A percentile compares a stretch with the other conserved stretches of the same genome.
These are phyloP conservation scores for Lasius fuliginosus DNA, from an alignment of 2,888 invertebrate species.

Conservation along the genomic window DNA sequence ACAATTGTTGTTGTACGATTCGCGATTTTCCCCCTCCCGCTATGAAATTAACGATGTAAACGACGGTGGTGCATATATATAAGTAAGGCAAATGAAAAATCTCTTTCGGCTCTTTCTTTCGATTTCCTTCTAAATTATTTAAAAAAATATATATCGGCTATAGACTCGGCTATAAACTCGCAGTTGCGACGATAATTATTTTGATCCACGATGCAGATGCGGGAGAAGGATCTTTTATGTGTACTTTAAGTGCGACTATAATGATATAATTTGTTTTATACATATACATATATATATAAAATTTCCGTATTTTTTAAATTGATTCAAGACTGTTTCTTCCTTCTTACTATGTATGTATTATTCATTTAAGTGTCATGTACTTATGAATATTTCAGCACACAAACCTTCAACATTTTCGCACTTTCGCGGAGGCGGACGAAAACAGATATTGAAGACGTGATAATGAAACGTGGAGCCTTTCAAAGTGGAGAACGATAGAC, in stretches of 20 bases:
- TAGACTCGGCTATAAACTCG: not conserved
- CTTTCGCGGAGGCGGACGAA: not conserved
- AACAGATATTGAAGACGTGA: not conserved
- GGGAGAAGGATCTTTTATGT: not conserved
- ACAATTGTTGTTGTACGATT: not conserved
- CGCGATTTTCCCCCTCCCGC: conserved; percentile 42
- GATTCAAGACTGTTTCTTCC: not conserved
- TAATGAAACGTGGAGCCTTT: too few species aligned
- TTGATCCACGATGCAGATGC: not conserved
- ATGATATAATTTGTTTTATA: not conserved
- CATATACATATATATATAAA: not conserved
- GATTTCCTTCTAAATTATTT: not conserved
- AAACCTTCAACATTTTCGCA: not conserved
- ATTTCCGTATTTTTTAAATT: not conserved
- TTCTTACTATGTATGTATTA: not conserved
- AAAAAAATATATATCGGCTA: conserved; percentile 16
- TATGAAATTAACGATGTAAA: conserved; percentile 28
- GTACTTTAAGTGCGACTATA: not conserved
- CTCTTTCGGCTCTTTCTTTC: not conserved
- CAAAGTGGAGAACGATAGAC: too few species aligned
- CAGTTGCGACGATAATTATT: not conserved
- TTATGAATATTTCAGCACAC: not conserved
- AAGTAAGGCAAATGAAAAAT: conserved; percentile 42
- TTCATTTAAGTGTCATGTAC: not conserved
- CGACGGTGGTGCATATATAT: conserved; percentile 40